Evolutionary conservation across 2,888 invertebrate genomes (phyloP), one percentile per base, ranked within the genome.

Genomic region (Drosophila hamatofila): DNA sequence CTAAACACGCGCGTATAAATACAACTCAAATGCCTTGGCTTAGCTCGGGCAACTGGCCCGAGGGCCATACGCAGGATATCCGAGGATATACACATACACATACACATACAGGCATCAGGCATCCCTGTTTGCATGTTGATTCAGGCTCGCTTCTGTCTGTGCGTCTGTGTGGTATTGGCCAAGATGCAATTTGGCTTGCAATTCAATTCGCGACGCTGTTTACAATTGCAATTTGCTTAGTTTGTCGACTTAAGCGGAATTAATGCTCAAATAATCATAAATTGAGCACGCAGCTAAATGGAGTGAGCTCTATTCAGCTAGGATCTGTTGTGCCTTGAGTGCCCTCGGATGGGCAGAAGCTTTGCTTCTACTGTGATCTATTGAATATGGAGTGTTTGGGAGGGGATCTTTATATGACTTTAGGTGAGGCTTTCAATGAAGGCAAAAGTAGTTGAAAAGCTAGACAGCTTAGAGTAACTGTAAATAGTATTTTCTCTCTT

Each of bases 1-100:
- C 83, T 72, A 87, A 84, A 73, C 84, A 86, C 88, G 88, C 88
- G 72, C 80, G 41, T 69, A 75, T 83, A 83, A 83, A 78, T 70
- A 78, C 73, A 70, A 63, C 35, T 51, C 51, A 67, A 56, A 72
- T 72, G 55, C 52, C 64, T 72, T 33, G 56, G 51, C 70, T 64
- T 59, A 55, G 54, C 41, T 30, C 44, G 16, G 42, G n/a, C 55
- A 44, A 46, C 27, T 54, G 64, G 59, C 30, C 49, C 51, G 14
- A 25, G 25, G 25, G 35, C 27, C 51, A n/a, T 42, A 25, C 21
- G 21, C n/a, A n/a, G 9, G n/a, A 30, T 30, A 52, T 23, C 7
- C 23, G 9, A 12, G n/a, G 27, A n/a, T 18, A 41, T 37, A 41
- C 25, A 23, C 27, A 27, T 2, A 8, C 27, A 30, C 30, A 9